These are phyloP conservation scores for Apostichopus japonicus DNA, from an alignment of 35 echinoderm and acorn worm species.

Conservation along the genomic window DNA sequence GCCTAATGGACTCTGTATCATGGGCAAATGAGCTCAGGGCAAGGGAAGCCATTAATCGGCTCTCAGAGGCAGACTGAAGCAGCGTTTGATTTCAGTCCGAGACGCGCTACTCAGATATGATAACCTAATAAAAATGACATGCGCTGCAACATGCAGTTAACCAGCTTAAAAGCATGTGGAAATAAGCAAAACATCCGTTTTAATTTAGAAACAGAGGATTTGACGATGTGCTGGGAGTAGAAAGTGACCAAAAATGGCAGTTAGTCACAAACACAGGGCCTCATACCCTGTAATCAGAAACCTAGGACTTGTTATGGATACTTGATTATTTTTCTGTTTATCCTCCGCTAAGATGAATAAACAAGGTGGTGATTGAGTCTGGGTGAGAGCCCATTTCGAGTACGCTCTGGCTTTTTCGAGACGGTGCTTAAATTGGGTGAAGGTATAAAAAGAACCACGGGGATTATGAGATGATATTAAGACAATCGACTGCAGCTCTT, in stretches of 20 bases:
- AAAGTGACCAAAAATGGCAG: conserved; percentile 64
- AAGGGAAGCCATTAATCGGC: conserved; percentile 55
- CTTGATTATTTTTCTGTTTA: conserved; percentile 63
- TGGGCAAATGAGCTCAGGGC: conserved; percentile 65
- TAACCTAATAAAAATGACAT: conserved; percentile 72
- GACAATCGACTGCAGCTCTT: conserved; percentile 15
- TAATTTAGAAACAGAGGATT: conserved; percentile 64
- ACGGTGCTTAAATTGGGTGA: conserved; percentile 51
- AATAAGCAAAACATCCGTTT: conserved; percentile 67
- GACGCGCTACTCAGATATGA: conserved; percentile 60
- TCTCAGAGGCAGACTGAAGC: conserved; percentile 61
- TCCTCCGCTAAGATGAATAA: conserved; percentile 44
- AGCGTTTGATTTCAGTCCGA: conserved; percentile 58
- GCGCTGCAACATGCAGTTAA: conserved; percentile 59
- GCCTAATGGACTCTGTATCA: conserved; percentile 67
- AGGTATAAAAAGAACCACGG: conserved; percentile 50
- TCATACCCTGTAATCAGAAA: conserved; percentile 51
- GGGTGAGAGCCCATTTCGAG: background rate
- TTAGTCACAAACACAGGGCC: conserved; percentile 56
- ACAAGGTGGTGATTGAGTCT: conserved; percentile 59
- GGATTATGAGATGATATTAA: conserved; percentile 37
- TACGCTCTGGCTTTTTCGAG: conserved; percentile 1
- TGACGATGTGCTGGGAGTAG: conserved; percentile 45
- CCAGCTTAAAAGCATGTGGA: conserved; percentile 70
- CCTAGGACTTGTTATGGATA: conserved; percentile 46